Evolutionary conservation across 2,113 vertebrate species (phyloP).

Genomic region (Apistogramma diplotaenia): DNA sequence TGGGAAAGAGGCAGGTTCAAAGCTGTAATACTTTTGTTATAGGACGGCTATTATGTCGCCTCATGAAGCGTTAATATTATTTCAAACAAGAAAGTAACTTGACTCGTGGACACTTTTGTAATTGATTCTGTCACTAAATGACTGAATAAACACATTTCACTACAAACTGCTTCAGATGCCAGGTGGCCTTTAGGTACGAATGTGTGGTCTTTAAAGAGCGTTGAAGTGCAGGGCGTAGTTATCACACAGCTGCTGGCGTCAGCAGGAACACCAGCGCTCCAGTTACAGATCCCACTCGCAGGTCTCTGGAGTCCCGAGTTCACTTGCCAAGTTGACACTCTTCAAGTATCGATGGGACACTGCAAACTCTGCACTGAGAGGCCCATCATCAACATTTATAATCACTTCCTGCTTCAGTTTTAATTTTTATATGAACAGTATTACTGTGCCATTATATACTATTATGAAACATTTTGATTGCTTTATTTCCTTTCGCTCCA

Average conservation of each 20-base stretch:
- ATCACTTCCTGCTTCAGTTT: background rate
- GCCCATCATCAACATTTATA: background rate
- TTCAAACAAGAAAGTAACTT: background rate
- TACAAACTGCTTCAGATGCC: background rate
- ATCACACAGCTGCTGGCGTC: background rate
- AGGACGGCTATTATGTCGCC: background rate
- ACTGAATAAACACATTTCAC: background rate
- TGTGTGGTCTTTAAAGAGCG: background rate
- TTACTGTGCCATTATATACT: background rate
- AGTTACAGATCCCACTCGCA: background rate
- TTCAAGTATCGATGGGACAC: background rate
- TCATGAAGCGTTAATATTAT: background rate
- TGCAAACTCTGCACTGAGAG: background rate
- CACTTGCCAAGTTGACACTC: background rate
- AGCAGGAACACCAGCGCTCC: background rate
- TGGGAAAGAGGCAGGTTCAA: background rate
- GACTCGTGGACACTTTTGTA: background rate
- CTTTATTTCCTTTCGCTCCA: background rate
- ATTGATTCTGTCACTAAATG: background rate
- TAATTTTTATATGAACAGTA: background rate
- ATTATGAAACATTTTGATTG: background rate
- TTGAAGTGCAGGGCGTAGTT: background rate
- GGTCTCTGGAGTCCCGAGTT: background rate
- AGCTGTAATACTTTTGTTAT: rapidly evolving
- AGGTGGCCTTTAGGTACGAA: background rate